Evolutionary conservation across 2,113 vertebrate genomes (phyloP).

Genomic region (Cyphomyrus discorhynchus): DNA sequence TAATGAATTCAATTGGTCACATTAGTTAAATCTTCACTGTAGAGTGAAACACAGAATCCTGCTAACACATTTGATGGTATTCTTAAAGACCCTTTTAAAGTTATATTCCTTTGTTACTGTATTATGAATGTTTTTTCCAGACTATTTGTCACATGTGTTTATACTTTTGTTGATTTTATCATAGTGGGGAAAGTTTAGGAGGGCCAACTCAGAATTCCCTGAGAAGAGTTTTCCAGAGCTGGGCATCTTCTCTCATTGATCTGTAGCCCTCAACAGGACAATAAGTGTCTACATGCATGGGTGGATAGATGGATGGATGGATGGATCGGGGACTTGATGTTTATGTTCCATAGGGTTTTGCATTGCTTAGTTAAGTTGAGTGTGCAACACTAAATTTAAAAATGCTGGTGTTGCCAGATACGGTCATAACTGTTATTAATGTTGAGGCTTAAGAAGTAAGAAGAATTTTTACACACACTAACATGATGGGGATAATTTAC

Average conservation of each 20-base stretch:
- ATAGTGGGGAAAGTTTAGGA: background rate
- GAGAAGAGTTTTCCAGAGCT: background rate
- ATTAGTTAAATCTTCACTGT: background rate
- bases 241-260: background rate
- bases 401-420: background rate
- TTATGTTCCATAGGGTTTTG: background rate
- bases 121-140: background rate
- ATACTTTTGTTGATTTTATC: background rate
- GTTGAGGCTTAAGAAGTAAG: background rate
- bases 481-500: background rate
- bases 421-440: background rate
- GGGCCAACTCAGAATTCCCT: background rate
- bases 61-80: background rate
- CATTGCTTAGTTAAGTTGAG: background rate
- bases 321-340: background rate
- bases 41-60: background rate
- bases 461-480: background rate
- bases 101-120: background rate
- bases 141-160: background rate
- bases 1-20: slow-evolving; percentile 39
- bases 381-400: background rate
- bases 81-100: background rate
- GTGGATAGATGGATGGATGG: background rate
- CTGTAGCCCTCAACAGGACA: background rate
- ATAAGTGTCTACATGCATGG: background rate